Percentiles rank a stretch among this genome's conserved stretches.
phyloP scores from a whole-genome alignment of 2,113 vertebrate species.

The Oostethus manadensis region DNA sequence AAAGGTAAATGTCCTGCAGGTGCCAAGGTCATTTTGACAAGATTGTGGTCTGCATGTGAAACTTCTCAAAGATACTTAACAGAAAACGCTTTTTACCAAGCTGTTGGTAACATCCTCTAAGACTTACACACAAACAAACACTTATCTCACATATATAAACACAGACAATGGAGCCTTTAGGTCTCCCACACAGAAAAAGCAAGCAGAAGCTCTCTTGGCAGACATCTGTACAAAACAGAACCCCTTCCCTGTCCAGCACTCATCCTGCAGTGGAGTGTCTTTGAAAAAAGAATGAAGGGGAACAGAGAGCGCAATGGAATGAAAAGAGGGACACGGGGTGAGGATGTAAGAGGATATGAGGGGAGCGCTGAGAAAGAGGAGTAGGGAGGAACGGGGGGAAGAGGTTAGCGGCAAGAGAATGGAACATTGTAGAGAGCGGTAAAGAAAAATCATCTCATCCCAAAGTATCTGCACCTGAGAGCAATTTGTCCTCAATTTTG shows the following conservation, averaged over 20 bases:
- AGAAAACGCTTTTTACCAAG: conserved; percentile 22
- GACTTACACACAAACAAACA: conserved; percentile 6
- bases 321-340: conserved; percentile 42
- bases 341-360: conserved; percentile 37
- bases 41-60: no score
- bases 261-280: conserved; percentile 38
- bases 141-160: conserved; percentile 10
- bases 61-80: no score
- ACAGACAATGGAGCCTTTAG: conserved; percentile 50
- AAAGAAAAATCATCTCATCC: conserved; percentile 56
- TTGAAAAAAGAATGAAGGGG: conserved; percentile 10
- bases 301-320: conserved; percentile 42
- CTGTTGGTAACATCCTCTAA: background rate
- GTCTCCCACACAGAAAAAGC: conserved; percentile 41
- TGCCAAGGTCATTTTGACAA: no score
- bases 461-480: conserved; percentile 69
- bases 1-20: no score
- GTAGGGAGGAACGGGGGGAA: conserved; percentile 4
- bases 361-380: conserved; percentile 15
- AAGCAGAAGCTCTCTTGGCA: conserved; percentile 45
- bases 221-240: conserved; percentile 51
- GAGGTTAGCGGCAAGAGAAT: conserved; percentile 7
- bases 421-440: conserved; percentile 12
- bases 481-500: conserved; percentile 71
- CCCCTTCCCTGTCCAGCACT: conserved; percentile 39